These are phyloP conservation scores for Psilopsiagon aurifrons DNA, from an alignment of 2,113 vertebrate species.

Conservation along the genomic window DNA sequence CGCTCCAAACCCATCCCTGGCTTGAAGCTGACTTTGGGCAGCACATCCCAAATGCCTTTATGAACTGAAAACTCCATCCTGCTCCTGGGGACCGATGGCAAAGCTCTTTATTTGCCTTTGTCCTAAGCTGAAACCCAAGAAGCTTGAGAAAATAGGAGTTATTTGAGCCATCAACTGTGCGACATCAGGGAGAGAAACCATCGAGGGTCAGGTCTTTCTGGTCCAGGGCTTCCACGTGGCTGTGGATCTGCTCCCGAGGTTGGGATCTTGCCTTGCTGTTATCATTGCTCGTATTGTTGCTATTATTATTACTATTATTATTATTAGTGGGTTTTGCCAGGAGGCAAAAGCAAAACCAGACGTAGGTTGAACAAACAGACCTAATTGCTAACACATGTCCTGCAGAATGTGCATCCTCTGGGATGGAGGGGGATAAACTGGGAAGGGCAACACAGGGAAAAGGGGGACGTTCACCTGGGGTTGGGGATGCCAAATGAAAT, in stretches of 20 bases:
- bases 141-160: background rate
- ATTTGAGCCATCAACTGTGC: background rate
- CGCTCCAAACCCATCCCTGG: background rate
- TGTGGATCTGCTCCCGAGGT: background rate
- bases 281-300: background rate
- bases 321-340: constrained; percentile 7
- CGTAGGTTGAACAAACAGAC: background rate
- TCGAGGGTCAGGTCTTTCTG: background rate
- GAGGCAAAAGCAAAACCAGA: constrained; percentile 54
- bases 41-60: background rate
- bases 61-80: background rate
- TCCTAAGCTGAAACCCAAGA: background rate
- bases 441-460: background rate
- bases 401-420: background rate
- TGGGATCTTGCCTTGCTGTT: background rate
- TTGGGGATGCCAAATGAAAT: rapidly evolving
- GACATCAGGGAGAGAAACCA: background rate
- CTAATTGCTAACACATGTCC: constrained; percentile 21
- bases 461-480: background rate
- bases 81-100: background rate
- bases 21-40: background rate
- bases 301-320: background rate
- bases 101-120: background rate
- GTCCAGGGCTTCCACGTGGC: background rate
- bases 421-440: background rate